phyloP scores from a whole-genome alignment of 2,113 vertebrate genomes.

The Lycocorax pyrrhopterus region DNA sequence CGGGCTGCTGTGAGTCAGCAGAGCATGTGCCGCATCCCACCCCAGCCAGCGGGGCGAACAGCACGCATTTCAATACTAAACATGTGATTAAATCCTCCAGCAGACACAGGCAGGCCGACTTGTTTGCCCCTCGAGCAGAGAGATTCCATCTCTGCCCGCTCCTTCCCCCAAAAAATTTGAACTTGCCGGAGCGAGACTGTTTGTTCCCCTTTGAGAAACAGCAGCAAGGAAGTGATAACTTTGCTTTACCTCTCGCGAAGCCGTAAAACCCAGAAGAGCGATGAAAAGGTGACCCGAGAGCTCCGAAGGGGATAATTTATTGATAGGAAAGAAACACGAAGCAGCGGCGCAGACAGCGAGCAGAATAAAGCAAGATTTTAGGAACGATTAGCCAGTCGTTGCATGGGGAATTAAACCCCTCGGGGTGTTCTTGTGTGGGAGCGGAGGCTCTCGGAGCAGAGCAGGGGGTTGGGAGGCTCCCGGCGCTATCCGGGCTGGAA shows the following conservation, averaged over 20 bases:
- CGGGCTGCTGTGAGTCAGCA: not conserved
- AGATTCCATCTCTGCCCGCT: not conserved
- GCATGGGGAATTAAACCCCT: not conserved
- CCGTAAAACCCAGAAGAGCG: not conserved
- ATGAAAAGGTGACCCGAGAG: not conserved
- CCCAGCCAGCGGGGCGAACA: not conserved
- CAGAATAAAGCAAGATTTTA: not conserved
- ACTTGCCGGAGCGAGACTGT: not conserved
- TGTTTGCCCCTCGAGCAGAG: not conserved
- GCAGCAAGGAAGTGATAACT: not conserved
- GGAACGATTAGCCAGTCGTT: not conserved
- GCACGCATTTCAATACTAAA: not conserved
- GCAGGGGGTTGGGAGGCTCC: not conserved
- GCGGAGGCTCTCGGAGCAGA: not conserved
- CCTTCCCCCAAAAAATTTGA: not conserved
- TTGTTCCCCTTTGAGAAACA: not conserved
- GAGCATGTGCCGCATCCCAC: not conserved
- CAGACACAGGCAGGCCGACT: not conserved
- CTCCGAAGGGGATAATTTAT: not conserved
- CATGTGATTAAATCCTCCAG: not conserved
- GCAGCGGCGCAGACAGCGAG: not conserved
- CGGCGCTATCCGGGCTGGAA: not conserved
- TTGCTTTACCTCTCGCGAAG: not conserved
- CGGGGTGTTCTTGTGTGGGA: too few relatives aligned
- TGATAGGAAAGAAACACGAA: not conserved